Conservation (phyloP, 2,797 vertebrate species). For the Coilia nasus region DNA sequence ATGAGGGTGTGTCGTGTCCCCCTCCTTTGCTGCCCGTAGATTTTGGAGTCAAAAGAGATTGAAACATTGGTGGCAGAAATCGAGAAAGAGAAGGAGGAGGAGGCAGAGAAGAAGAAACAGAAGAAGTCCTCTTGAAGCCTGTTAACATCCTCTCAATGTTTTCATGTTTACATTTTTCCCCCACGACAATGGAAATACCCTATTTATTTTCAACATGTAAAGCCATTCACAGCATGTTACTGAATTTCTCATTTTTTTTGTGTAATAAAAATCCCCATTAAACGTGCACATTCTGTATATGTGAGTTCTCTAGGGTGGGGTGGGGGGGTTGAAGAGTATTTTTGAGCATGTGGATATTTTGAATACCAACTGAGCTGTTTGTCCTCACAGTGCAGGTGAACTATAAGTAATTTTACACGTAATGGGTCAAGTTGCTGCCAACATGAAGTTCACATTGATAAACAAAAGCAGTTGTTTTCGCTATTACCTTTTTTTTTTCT, state of each 20-base stretch:
- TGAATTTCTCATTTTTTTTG: neutral
- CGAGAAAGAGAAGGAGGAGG: slow-evolving; percentile 84
- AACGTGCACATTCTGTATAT: neutral
- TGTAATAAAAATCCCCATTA: neutral
- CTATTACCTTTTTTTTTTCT: neutral
- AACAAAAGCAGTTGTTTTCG: neutral
- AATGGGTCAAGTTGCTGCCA: neutral
- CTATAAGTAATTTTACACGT: neutral
- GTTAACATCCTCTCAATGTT: neutral
- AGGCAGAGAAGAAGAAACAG: slow-evolving; percentile 85
- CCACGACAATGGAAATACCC: neutral
- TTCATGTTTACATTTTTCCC: neutral
- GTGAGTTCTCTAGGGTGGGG: neutral
- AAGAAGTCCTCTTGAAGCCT: slow-evolving; percentile 71
- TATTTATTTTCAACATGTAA: neutral
- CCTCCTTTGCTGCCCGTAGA: slow-evolving; percentile 62
- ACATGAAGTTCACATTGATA: neutral
- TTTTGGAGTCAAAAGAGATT: slow-evolving; percentile 84
- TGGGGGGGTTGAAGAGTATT: neutral
- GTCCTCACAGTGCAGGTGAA: neutral
- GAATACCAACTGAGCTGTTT: neutral
- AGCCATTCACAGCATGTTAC: neutral
- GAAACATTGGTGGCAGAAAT: slow-evolving; percentile 83
- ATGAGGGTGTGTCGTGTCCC: neutral
- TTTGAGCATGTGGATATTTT: neutral